These are phyloP conservation scores for Hypomesus transpacificus DNA, from an alignment of 2,113 vertebrate species.

Conservation along the genomic window DNA sequence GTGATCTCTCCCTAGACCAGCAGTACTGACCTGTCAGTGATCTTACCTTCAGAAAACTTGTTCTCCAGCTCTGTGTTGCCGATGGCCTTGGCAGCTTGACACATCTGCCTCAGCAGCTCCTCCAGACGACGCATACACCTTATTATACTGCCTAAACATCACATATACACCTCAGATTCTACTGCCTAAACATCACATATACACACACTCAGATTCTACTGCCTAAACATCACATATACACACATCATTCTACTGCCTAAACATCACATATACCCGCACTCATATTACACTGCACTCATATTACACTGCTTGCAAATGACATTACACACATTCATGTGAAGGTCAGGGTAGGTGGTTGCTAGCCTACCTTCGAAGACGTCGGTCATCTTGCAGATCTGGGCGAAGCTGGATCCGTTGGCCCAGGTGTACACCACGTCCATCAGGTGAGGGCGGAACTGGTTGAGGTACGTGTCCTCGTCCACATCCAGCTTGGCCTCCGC, in stretches of 20 bases:
- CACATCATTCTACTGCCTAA: no score
- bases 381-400: constrained; percentile 98
- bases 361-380: constrained; percentile 94
- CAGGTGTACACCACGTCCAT: constrained; percentile 98
- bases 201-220: no score
- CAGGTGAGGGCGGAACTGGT: constrained; percentile 89
- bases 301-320: no score
- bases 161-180: background rate
- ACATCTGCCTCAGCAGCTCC: constrained; percentile 95
- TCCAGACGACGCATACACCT: constrained; percentile 95
- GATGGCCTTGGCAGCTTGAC: constrained; percentile 96
- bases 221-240: no score
- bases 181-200: constrained; percentile 1
- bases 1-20: no score
- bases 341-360: background rate
- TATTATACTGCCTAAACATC: background rate
- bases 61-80: constrained; percentile 98
- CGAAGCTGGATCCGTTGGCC: constrained; percentile 92
- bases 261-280: no score
- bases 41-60: constrained; percentile 92
- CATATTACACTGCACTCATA: no score
- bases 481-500: constrained; percentile 95
- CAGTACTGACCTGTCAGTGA: background rate
- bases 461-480: constrained; percentile 90
- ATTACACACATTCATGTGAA: background rate